Conservation (phyloP, 1,140 invertebrate genomes). For the Hyphantria cunea region DNA sequence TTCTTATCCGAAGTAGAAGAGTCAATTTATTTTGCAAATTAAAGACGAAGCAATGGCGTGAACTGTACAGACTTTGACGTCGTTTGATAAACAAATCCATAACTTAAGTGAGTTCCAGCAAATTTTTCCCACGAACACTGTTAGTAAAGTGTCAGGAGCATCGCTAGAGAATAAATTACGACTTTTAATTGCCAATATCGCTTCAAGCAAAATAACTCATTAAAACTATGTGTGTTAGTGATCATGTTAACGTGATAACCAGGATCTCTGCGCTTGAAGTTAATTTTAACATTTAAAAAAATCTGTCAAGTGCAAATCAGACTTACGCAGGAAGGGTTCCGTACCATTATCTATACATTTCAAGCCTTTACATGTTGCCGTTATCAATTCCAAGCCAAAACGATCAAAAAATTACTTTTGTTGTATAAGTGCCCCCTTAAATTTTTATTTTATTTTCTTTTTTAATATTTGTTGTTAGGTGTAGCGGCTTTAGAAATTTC, state of each 20-base stretch:
- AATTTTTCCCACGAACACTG: conserved; percentile 14
- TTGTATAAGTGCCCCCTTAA: too few species aligned
- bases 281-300: too few species aligned
- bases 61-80: background rate
- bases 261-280: too few species aligned
- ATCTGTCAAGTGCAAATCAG: too few species aligned
- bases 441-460: too few species aligned
- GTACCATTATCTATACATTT: too few species aligned
- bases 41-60: background rate
- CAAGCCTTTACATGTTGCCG: too few species aligned
- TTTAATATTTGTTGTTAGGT: too few species aligned
- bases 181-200: conserved; percentile 22
- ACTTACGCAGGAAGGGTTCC: too few species aligned
- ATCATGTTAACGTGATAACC: background rate
- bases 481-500: too few species aligned
- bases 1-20: background rate
- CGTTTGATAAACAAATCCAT: conserved; percentile 29
- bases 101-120: conserved; percentile 32
- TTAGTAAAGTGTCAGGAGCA: conserved; percentile 19
- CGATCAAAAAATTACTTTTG: too few species aligned
- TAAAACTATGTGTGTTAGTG: conserved; percentile 3
- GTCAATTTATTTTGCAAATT: background rate
- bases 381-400: too few species aligned
- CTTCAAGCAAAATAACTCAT: conserved; percentile 13
- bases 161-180: conserved; percentile 18